A percentile compares a stretch with the other conserved stretches of the same genome.
Evolutionary conservation across 2,113 vertebrate genomes (phyloP).

Genomic region (Spea bombifrons): DNA sequence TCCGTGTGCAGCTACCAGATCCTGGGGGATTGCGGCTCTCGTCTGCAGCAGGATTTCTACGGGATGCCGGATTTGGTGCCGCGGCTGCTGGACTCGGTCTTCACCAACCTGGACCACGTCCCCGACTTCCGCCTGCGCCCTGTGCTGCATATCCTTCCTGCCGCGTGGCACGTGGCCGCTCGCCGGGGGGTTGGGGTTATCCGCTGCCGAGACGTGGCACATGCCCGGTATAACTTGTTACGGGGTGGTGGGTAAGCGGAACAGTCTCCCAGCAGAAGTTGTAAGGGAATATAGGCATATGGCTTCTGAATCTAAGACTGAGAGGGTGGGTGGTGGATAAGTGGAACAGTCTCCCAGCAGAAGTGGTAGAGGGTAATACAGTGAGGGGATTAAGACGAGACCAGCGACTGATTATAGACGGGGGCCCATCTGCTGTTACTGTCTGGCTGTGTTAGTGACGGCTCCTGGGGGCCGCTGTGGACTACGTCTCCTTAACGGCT

Average conservation of each 20-base stretch:
- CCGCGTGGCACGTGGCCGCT: too few species aligned
- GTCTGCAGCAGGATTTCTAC: conserved; percentile 90
- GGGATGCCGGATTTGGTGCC: conserved; percentile 77
- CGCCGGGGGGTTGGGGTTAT: background rate
- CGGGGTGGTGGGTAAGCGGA: too few species aligned
- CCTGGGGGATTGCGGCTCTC: conserved; percentile 81
- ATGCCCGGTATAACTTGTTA: too few species aligned
- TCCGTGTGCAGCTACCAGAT: conserved; percentile 77
- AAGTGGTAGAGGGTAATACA: too few species aligned
- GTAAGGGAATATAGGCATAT: background rate
- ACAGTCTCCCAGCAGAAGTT: too few species aligned
- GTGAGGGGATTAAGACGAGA: background rate
- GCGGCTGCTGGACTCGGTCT: conserved; percentile 80
- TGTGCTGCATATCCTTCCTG: conserved; percentile 90
- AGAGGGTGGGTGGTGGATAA: background rate
- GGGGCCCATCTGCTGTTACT: too few species aligned
- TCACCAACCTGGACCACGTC: conserved; percentile 82
- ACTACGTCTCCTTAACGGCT: conserved; percentile 66
- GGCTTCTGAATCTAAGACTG: background rate
- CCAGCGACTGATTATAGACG: background rate
- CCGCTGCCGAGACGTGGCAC: background rate
- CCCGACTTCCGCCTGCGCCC: conserved; percentile 89
- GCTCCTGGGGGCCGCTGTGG: too few species aligned
- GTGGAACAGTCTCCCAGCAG: too few species aligned
- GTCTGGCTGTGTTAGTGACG: too few species aligned